A percentile compares a stretch with the other conserved stretches of the same genome.
Evolutionary conservation across 2,888 invertebrate genomes (phyloP).

Genomic region (Nymphalis c-album): DNA sequence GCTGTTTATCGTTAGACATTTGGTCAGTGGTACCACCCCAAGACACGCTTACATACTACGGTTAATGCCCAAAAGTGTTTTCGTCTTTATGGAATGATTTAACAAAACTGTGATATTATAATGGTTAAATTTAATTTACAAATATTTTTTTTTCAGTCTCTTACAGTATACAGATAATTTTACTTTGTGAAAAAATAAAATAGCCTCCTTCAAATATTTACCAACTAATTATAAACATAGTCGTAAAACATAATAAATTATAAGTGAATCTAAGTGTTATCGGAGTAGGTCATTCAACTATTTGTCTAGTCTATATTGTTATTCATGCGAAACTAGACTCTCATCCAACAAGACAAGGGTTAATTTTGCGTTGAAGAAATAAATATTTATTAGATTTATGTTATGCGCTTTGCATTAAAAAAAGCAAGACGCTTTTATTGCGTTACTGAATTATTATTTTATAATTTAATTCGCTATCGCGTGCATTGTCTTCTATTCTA

Average conservation of each 20-base stretch:
- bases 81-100: no score
- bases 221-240: slow-evolving; percentile 4
- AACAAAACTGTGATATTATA: no score
- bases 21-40: no score
- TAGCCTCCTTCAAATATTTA: background rate
- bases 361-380: background rate
- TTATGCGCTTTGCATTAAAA: background rate
- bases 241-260: slow-evolving; percentile 16
- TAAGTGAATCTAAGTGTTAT: slow-evolving; percentile 24
- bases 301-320: slow-evolving; percentile 27
- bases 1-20: no score
- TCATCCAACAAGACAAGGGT: background rate
- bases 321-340: background rate
- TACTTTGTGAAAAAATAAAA: background rate
- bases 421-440: background rate
- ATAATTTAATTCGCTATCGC: background rate
- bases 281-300: slow-evolving; percentile 35
- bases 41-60: no score
- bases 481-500: slow-evolving; percentile 1
- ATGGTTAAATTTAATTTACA: no score
- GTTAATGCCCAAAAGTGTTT: no score
- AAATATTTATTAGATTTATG: background rate
- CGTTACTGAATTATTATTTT: background rate
- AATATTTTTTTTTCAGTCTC: no score
- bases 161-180: no score